Base-by-base conservation (phyloP, 2,888 invertebrate genomes). In the Thera britannica region DNA sequence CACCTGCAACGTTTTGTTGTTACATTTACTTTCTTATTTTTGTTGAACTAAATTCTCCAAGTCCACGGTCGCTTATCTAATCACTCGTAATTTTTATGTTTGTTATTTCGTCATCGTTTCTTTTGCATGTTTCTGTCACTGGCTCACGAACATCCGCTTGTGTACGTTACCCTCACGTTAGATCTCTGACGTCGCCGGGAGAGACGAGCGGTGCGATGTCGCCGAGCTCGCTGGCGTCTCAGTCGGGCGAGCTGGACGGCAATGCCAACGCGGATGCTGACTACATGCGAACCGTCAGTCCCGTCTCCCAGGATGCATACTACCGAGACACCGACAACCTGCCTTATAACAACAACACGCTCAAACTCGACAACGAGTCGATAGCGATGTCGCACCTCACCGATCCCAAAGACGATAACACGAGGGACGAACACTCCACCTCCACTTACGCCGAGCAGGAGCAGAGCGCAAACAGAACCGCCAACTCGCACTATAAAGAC, bases 221-320 rank as follows among this genome's bases (percentile, higher is more conserved):
- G 71, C 93, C 93, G 59, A 84, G 87, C 44, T 90, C 92, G 71
- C 77, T 87, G 78, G 83, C 83, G 67, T 88, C 91, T 59, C 85
- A 79, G 87, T 72, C 83, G 80, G 77, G 85, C 67, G 74, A 81
- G 72, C 82, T 83, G 70, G 89, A 88, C 79, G 78, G 83, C 60
- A 89, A 89, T 78, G 86, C 86, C 44, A 89, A 87, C 80, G 83
- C 77, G 38, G 85, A 84, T 68, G 87, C 84, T 68, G 92, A 93
- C 63, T 92, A 90, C 79, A 87, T 87, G 72, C 78, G 91, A 65
- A 86, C 90, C 48, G 85, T 86, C 81, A 92, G 92, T 78, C 92
- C 93, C 58, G 86, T 82, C 58, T 88, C 88, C 8, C 95, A 95
- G 77, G 96, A 96, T 86, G 95, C 95, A 82, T 96, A 96, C 89